Percentiles rank a stretch among this genome's conserved stretches.
These are phyloP conservation scores for Clistopyga incitator DNA, from an alignment of 2,888 invertebrate species.

Conservation along the genomic window DNA sequence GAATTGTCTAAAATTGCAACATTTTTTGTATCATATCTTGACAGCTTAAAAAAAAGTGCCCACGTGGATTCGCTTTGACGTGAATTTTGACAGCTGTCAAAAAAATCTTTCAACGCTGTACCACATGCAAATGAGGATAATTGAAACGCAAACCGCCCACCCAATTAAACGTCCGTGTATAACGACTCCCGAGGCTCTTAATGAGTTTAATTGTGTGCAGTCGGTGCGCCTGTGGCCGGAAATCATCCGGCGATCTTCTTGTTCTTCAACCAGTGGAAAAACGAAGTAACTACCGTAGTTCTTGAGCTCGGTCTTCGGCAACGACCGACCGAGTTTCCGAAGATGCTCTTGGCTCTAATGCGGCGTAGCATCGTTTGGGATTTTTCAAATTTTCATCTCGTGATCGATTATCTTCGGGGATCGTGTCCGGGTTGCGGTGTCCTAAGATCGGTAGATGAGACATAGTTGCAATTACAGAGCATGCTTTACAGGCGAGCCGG, in stretches of 20 bases:
- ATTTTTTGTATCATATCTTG: too few relatives aligned
- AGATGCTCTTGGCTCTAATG: neutral
- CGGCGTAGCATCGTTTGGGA: slow-evolving; percentile 21
- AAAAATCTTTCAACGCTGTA: neutral
- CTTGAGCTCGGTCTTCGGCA: slow-evolving; percentile 49
- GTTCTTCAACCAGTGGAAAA: neutral
- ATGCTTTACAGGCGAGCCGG: neutral
- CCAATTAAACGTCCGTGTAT: slow-evolving; percentile 48
- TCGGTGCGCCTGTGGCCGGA: slow-evolving; percentile 55
- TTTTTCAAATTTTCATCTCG: slow-evolving; percentile 7
- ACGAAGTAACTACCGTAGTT: neutral
- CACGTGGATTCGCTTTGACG: too few relatives aligned
- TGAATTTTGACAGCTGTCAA: neutral
- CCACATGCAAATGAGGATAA: slow-evolving; percentile 3
- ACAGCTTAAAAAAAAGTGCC: too few relatives aligned
- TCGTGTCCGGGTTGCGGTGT: slow-evolving; percentile 45
- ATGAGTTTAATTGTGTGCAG: slow-evolving; percentile 66
- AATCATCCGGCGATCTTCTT: slow-evolving; percentile 56
- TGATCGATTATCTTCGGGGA: slow-evolving; percentile 47
- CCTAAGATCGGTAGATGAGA: slow-evolving; percentile 57
- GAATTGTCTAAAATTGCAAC: too few relatives aligned
- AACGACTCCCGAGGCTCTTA: slow-evolving; percentile 48
- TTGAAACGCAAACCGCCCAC: slow-evolving; percentile 30
- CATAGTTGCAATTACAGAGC: slow-evolving; percentile 24
- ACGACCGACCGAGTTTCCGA: slow-evolving; percentile 51